Percentiles rank a stretch among this genome's conserved stretches.
These are phyloP conservation scores for Lasioglossum oenotherae DNA, from an alignment of 2,888 invertebrate genomes.

Conservation along the genomic window DNA sequence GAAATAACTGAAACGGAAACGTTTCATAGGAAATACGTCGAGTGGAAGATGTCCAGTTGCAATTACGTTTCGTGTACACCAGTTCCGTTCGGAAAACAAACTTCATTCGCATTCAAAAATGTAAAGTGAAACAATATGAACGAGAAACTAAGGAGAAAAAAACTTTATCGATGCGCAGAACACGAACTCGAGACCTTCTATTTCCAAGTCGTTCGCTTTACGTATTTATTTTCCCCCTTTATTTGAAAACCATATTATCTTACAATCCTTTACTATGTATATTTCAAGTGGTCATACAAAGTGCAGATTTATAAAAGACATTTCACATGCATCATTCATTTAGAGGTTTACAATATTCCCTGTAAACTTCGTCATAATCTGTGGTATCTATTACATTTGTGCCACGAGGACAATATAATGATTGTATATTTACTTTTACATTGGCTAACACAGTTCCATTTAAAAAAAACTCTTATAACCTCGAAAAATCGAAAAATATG, in stretches of 20 bases:
- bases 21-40: not conserved
- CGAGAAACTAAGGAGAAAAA: not conserved
- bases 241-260: not conserved
- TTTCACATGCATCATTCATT: not conserved
- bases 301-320: not conserved
- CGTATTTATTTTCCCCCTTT: not conserved
- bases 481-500: too few species aligned
- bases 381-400: not conserved
- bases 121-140: slow-evolving; percentile 6
- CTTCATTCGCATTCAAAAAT: slow-evolving; percentile 8
- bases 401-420: not conserved
- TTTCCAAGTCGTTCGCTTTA: not conserved
- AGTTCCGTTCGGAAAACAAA: not conserved
- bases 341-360: not conserved
- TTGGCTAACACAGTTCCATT: too few species aligned
- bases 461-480: too few species aligned
- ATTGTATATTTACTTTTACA: not conserved
- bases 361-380: not conserved
- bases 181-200: not conserved
- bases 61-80: not conserved
- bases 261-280: not conserved
- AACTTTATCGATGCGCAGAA: not conserved
- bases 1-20: not conserved
- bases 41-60: not conserved
- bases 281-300: not conserved